Evolutionary conservation across 2,888 invertebrate species (phyloP).

Genomic region (Sinodicranocentrus sp.): DNA sequence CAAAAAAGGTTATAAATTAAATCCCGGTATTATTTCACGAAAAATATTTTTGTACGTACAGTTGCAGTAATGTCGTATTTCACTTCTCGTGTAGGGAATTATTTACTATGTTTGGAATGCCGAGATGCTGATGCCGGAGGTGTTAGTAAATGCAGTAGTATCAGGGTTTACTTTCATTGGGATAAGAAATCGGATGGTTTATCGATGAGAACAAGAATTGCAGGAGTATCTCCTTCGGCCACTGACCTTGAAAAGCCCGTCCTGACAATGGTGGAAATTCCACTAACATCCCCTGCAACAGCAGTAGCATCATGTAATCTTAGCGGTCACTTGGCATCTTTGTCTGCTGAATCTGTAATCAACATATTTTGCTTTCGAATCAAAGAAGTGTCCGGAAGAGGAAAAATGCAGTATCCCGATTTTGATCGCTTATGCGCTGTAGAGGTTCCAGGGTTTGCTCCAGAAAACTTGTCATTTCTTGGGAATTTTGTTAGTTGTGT

Average conservation of each 20-base stretch:
- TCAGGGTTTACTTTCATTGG: slow-evolving; percentile 88
- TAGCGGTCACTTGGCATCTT: slow-evolving; percentile 71
- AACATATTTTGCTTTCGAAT: slow-evolving; percentile 73
- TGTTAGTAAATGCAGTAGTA: slow-evolving; percentile 79
- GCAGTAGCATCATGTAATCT: slow-evolving; percentile 71
- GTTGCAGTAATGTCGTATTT: no score
- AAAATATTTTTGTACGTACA: no score
- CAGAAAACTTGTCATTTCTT: slow-evolving; percentile 66
- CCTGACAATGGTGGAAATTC: slow-evolving; percentile 79
- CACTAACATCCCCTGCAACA: slow-evolving; percentile 76
- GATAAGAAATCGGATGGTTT: slow-evolving; percentile 80
- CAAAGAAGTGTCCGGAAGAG: slow-evolving; percentile 73
- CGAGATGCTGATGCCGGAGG: slow-evolving; percentile 76
- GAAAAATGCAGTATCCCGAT: slow-evolving; percentile 73
- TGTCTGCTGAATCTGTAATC: slow-evolving; percentile 71
- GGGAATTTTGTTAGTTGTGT: slow-evolving; percentile 69
- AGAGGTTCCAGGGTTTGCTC: slow-evolving; percentile 68
- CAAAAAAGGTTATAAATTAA: slow-evolving; percentile 80
- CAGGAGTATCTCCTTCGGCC: slow-evolving; percentile 86
- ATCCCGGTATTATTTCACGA: background rate
- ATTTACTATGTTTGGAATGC: slow-evolving; percentile 83
- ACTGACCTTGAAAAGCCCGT: slow-evolving; percentile 81
- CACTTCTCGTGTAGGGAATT: slow-evolving; percentile 80
- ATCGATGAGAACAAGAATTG: slow-evolving; percentile 84
- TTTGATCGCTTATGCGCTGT: slow-evolving; percentile 74